These are phyloP conservation scores for Hartigia nigra DNA, from an alignment of 2,888 invertebrate genomes.

Conservation along the genomic window DNA sequence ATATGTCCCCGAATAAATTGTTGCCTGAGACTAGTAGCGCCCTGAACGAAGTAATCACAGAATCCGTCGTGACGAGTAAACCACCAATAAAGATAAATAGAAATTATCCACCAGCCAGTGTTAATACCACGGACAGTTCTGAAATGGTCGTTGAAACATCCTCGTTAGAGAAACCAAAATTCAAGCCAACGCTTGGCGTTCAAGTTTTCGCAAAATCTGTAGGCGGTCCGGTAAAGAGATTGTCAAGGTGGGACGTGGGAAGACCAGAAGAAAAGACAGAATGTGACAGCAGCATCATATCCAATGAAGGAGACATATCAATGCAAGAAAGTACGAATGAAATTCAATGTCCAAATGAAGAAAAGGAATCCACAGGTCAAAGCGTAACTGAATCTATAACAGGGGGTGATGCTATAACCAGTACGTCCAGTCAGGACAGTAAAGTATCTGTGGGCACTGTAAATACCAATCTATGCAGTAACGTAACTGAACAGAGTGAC, in stretches of 20 bases:
- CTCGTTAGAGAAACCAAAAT: constrained; percentile 48
- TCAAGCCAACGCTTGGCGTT: constrained; percentile 61
- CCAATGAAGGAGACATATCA: constrained; percentile 58
- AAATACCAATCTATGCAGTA: background rate
- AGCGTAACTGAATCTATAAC: constrained; percentile 20
- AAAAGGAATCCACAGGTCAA: constrained; percentile 25
- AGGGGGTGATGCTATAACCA: constrained; percentile 35
- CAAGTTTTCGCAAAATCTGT: constrained; percentile 55
- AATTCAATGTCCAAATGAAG: constrained; percentile 19
- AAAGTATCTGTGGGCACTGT: background rate
- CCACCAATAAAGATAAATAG: constrained; percentile 41
- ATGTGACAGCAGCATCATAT: constrained; percentile 52
- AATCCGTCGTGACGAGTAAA: constrained; percentile 42
- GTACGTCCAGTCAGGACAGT: constrained; percentile 27
- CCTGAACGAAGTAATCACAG: constrained; percentile 45
- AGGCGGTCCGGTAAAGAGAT: constrained; percentile 48
- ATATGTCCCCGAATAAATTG: constrained; percentile 37
- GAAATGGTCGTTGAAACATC: constrained; percentile 23
- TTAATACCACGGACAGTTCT: constrained; percentile 30
- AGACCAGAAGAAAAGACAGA: constrained; percentile 53
- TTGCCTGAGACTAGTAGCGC: constrained; percentile 37
- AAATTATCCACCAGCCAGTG: constrained; percentile 38
- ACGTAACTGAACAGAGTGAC: constrained; percentile 14
- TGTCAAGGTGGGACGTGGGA: constrained; percentile 67
- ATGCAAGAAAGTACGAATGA: constrained; percentile 32